Evolutionary conservation across 2,113 vertebrate genomes (phyloP), one percentile per base, ranked within the genome.

Genomic region (Indri indri): DNA sequence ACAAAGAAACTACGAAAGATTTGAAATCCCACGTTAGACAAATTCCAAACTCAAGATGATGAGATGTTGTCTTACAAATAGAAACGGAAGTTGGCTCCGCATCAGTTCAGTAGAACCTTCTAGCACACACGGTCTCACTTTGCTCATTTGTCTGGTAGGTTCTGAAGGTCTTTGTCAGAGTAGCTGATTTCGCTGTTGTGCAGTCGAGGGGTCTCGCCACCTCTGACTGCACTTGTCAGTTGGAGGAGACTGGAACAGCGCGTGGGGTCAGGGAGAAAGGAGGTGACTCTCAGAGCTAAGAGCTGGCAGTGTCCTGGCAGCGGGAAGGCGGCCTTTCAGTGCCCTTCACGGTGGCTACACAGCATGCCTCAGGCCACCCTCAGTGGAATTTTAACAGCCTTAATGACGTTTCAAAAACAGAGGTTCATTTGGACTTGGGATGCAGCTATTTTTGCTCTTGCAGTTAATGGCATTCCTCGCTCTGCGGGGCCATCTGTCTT

Each of bases 121-220:
- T 34, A 32, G 74, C n/a, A 2, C 25, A 3, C 6, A 11, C 2
- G 0, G 81, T 9, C 25, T 0, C 13, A 17, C 7, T 47, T 1
- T 63, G 20, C 45, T 30, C 8, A 2, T 50, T 10, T 32, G 47
- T 16, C 50, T 50, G 40, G 14, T 16, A n/a, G 25, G 23, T 65
- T 22, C 57, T 1, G 25, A 34, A 66, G 57, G 8, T 4, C 73
- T 70, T 85, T 11, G 27, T 81, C 42, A 4, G 71, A n/a, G 30
- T 9, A 30, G n/a, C 66, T 63, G 68, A 23, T 42, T 27, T 61
- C 40, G 0, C 42, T 22, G 25, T 71, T 14, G 7, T 13, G 0
- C 12, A 2, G 18, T 10, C 14, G 73, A 45, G 68, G n/a, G 2
- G 14, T 54, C 81, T 73, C 6, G 54, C 42, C 54, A 9, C 30